A percentile compares a stretch with the other conserved stretches of the same genome.
Conservation (phyloP, 2,113 vertebrate species). For the Vireo altiloquus region DNA sequence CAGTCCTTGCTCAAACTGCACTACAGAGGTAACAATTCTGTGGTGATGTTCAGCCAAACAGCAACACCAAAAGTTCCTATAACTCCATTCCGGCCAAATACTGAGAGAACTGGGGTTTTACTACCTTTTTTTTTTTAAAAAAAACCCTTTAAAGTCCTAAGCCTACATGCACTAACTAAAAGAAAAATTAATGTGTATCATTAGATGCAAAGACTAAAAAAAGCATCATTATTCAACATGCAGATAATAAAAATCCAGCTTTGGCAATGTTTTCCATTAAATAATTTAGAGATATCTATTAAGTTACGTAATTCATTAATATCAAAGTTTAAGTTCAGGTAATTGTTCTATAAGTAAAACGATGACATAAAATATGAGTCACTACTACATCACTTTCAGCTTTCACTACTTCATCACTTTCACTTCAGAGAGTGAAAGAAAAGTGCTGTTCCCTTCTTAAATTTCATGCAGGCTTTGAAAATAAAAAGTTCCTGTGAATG, state of each 20-base stretch:
- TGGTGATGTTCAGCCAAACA: background rate
- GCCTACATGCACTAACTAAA: background rate
- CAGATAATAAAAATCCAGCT: background rate
- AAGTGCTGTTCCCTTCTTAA: background rate
- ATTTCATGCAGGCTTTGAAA: background rate
- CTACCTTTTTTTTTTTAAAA: no score
- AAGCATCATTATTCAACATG: background rate
- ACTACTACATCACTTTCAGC: background rate
- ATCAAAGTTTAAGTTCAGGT: background rate
- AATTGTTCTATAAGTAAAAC: background rate
- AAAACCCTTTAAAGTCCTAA: background rate
- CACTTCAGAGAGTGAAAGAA: background rate
- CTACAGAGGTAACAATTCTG: background rate
- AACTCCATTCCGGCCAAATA: background rate
- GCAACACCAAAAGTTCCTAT: background rate
- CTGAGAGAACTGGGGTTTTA: background rate
- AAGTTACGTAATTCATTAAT: background rate
- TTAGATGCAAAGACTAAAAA: background rate
- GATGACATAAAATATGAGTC: background rate
- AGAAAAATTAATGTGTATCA: background rate
- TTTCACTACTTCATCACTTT: rapidly evolving
- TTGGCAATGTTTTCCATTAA: background rate
- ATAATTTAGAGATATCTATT: background rate
- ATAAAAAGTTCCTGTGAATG: rapidly evolving
- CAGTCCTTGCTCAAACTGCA: background rate